Base-by-base conservation (phyloP, 1,140 invertebrate species). In the Acyrthosiphon pisum region DNA sequence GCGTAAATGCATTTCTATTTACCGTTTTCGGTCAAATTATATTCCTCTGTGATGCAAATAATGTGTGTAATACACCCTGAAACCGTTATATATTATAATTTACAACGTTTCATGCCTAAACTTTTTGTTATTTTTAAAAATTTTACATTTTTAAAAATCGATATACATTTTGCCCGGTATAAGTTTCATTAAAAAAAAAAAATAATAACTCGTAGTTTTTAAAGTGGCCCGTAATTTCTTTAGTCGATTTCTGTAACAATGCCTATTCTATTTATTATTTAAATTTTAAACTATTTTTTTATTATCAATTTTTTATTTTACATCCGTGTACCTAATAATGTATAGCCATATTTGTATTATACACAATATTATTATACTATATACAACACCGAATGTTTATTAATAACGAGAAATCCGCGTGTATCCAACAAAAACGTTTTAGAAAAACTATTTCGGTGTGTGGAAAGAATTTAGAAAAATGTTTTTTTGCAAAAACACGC, bases 31-130 rank as follows among this genome's bases (percentile, higher is more conserved):
- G n/a, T 76, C 4, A 76, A 76, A 76, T 76, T 76, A 76, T 76
- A 76, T 76, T 76, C 60, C 60, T 76, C 60, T 76, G 60, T 76
- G n/a, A 76, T 76, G 60, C 60, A 76, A 76, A 76, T 76, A 76
- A 76, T n/a, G 14, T 60, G 56, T 76, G 50, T 6, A 53, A 53
- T 76, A n/a, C 14, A 18, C 2, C 14, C 56, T 9, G n/a, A 76
- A 76, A 68, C 26, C 26, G 3, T 68, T 76, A 35, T 68, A 68
- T 68, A 68, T n/a, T 76, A 35, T n/a, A 76, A 76, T 76, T n/a
- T 76, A n/a, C n/a, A n/a, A 18, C 30, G 60, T 18, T 68, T 6
- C 11, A 6, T n/a, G 30, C 14, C 14, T 18, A 68, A 68, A 68
- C 60, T n/a, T 76, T 76, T 76, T 76, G n/a, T 76, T 35, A 76